phyloP scores from a whole-genome alignment of 2,888 invertebrate species.

The Acanthosepion pharaonis region DNA sequence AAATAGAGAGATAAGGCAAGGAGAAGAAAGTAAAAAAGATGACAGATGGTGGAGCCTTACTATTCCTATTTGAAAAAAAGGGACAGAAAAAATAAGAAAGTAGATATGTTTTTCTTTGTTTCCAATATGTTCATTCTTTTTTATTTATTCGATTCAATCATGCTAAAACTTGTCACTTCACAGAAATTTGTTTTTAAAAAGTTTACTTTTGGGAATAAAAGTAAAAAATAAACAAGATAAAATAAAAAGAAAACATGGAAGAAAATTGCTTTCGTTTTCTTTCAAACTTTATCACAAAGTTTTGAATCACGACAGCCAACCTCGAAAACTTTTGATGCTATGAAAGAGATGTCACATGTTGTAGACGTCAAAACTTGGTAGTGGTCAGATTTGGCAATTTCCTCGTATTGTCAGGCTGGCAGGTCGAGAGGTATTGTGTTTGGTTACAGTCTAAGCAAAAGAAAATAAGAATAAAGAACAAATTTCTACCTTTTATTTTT shows the following conservation, averaged over 20 bases:
- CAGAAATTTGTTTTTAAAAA: too few relatives aligned
- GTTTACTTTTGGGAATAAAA: too few relatives aligned
- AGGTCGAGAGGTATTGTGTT: neutral
- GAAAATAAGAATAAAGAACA: neutral
- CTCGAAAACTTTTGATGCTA: neutral
- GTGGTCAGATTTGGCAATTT: constrained; percentile 17
- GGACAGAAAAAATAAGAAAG: too few relatives aligned
- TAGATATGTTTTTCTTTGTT: too few relatives aligned
- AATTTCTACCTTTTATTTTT: neutral
- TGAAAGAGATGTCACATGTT: neutral
- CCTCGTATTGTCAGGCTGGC: neutral
- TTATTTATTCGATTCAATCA: too few relatives aligned
- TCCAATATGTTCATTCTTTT: too few relatives aligned
- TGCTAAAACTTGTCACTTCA: too few relatives aligned
- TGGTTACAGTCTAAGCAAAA: neutral
- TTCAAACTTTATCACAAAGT: neutral
- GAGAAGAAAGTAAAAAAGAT: neutral
- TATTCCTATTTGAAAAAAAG: too few relatives aligned
- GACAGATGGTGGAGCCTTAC: neutral
- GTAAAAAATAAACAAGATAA: too few relatives aligned
- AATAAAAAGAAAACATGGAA: too few relatives aligned
- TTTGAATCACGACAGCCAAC: neutral
- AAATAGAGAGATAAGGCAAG: neutral
- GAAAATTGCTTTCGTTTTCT: neutral
- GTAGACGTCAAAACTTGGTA: neutral